Evolutionary conservation across 2,797 vertebrate genomes (phyloP).

Genomic region (Sebastes minor): DNA sequence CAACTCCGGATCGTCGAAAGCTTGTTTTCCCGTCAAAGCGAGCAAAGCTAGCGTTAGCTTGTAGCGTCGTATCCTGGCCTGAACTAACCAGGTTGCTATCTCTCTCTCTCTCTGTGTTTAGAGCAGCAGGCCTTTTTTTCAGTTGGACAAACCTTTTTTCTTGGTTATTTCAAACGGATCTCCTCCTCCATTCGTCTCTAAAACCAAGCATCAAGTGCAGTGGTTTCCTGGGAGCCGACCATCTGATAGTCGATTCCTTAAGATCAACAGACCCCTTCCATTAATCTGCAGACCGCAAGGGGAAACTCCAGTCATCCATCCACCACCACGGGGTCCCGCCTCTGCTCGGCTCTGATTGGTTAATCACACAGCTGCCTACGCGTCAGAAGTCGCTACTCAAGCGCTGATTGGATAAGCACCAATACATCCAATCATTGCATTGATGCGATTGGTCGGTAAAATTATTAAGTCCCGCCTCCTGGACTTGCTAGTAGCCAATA

Average conservation of each 20-base stretch:
- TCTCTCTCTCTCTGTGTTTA: slow-evolving; percentile 15
- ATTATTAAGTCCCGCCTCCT: slow-evolving; percentile 59
- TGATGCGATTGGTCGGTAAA: slow-evolving; percentile 67
- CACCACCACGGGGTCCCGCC: slow-evolving; percentile 53
- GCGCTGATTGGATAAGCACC: slow-evolving; percentile 61
- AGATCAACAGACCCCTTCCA: slow-evolving; percentile 84
- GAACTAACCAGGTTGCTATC: slow-evolving; percentile 70
- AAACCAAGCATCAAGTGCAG: slow-evolving; percentile 61
- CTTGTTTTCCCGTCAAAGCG: slow-evolving; percentile 37
- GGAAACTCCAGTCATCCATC: slow-evolving; percentile 85
- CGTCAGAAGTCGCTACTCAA: slow-evolving; percentile 7
- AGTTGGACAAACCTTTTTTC: neutral
- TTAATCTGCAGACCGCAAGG: slow-evolving; percentile 85
- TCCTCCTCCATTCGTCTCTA: slow-evolving; percentile 40
- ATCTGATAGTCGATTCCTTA: slow-evolving; percentile 75
- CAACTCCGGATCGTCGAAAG: slow-evolving; percentile 51
- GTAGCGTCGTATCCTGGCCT: slow-evolving; percentile 73
- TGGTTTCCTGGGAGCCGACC: slow-evolving; percentile 68
- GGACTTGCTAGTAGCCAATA: slow-evolving; percentile 58
- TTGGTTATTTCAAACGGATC: slow-evolving; percentile 28
- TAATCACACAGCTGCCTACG: neutral
- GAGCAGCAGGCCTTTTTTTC: slow-evolving; percentile 59
- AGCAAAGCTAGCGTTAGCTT: slow-evolving; percentile 68
- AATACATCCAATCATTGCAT: slow-evolving; percentile 27
- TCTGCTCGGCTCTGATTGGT: slow-evolving; percentile 61